These are phyloP conservation scores for Ernsta delagoae DNA, from an alignment of 2,888 invertebrate species.

Conservation along the genomic window DNA sequence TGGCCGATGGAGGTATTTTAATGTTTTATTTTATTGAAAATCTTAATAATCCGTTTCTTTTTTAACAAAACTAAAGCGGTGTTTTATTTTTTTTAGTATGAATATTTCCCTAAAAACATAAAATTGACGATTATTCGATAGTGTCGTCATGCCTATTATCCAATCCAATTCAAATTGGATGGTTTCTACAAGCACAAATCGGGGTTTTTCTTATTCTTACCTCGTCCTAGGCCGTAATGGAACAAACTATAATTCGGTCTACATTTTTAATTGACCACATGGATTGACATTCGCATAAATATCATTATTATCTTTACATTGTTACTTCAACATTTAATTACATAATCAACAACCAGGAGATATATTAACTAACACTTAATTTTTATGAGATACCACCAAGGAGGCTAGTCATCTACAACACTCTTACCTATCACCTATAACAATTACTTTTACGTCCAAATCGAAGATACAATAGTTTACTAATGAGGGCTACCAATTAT, in stretches of 20 bases:
- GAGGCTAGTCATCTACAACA: conserved; percentile 68
- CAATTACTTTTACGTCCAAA: conserved; percentile 38
- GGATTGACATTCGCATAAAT: conserved; percentile 68
- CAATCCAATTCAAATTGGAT: background rate
- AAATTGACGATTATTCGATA: too few relatives aligned
- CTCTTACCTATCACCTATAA: conserved; percentile 52
- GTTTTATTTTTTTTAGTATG: too few relatives aligned
- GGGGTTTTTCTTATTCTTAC: background rate
- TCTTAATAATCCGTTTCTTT: too few relatives aligned
- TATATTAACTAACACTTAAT: conserved; percentile 72
- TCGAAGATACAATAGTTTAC: conserved; percentile 36
- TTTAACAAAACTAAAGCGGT: too few relatives aligned
- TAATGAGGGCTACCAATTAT: conserved; percentile 16
- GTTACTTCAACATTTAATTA: conserved; percentile 55
- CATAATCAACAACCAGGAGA: conserved; percentile 79
- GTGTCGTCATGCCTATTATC: too few relatives aligned
- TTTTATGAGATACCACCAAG: conserved; percentile 75
- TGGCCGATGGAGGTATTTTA: too few relatives aligned
- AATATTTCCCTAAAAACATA: too few relatives aligned
- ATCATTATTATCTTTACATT: conserved; percentile 45
- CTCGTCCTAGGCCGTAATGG: conserved; percentile 60
- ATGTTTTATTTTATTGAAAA: too few relatives aligned
- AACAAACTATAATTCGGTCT: conserved; percentile 70
- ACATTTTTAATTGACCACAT: conserved; percentile 76
- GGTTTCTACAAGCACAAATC: conserved; percentile 2